Base-by-base conservation (phyloP, 2,888 invertebrate species). In the Melieria crassipennis region DNA sequence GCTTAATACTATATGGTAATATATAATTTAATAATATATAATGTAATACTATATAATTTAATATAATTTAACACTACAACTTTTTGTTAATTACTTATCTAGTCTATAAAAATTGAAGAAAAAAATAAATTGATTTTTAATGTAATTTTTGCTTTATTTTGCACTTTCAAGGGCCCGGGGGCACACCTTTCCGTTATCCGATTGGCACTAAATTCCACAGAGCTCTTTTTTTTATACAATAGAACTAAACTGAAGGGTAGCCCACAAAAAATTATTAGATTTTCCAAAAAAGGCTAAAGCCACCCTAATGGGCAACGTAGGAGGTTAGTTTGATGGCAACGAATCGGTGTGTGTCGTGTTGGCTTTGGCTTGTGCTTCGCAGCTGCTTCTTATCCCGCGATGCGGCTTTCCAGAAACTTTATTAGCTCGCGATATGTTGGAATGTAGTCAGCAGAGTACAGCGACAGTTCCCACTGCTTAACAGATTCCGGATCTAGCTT, bases 381-480 rank as follows among this genome's bases (percentile, higher is more conserved):
- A 7, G 45, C 55, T 45, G 71, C 69, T 16, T 75, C 73, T 16
- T 73, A 57, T 10, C 71, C 75, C 65, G 70, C 57, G 16, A 72
- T 66, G 6, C 71, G 64, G 11, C 69, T 73, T 65, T 63, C 60
- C 50, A 72, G 13, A 70, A 72, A 74, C 60, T 46, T 62, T 16
- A 16, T 16, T 16, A 16, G 16, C 16, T 16, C 16, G 16, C 16
- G 16, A 11, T 71, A 75, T 4, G 58, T 62, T 5, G 69, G 71
- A 52, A 74, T 65, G 9, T 47, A 30, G 16, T 71, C 65, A 4
- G 66, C 69, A 10, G 65, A 64, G 3, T 65, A 65, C 10, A 74
- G 60, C 43, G 70, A 74, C 16, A 69, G 72, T 65, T 74, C 73
- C 72, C 69, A 76, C 6, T 72, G 69, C 50, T 71, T 74, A 7